Base-by-base conservation (phyloP, 2,113 vertebrate species). In the Forbesichthys agassizii region DNA sequence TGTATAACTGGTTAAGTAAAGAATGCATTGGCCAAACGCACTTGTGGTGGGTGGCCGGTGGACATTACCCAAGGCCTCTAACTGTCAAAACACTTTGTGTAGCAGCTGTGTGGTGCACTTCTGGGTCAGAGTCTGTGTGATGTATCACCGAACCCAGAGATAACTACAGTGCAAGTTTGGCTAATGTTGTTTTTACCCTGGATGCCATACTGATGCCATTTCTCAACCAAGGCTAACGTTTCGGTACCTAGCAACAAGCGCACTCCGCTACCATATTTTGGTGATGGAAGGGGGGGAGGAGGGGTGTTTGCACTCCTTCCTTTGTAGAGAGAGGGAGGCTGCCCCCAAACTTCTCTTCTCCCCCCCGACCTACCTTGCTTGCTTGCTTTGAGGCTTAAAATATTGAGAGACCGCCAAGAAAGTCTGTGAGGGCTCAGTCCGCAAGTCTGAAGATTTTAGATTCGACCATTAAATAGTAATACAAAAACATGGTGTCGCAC, bases 91-190 rank as follows among this genome's bases (percentile, higher is more conserved):
- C 78, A 65, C 67, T 75, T 79, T 5, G 76, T 83, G 69, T 80
- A 75, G 73, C 81, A 55, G 64, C 71, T 77, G 66, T 66, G 66
- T 84, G 79, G 9, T 48, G 81, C 64, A 73, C 81, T 77, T 81
- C 75, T 56, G 69, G 71, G 74, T 80, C 49, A 74, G 77, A 69
- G 77, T 67, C 79, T 79, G 74, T 80, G 75, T 71, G 66, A 82
- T 78, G 79, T 64, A 75, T 84, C 83, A 79, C 83, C 83, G 83
- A 84, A 79, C 82, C 87, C 86, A 89, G 84, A 89, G 89, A 84
- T 77, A 74, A 86, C 64, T 69, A 86, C 88, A 91, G 90, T 92
- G 91, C 90, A 93, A 92, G 91, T 91, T 89, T 90, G 89, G 86
- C 88, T 87, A 82, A 88, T 87, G 88, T 85, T 87, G 78, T 78